Base-by-base conservation (phyloP, 30 jellyfish, hydroid and myxozoan genomes). In the Turritopsis dohrnii region DNA sequence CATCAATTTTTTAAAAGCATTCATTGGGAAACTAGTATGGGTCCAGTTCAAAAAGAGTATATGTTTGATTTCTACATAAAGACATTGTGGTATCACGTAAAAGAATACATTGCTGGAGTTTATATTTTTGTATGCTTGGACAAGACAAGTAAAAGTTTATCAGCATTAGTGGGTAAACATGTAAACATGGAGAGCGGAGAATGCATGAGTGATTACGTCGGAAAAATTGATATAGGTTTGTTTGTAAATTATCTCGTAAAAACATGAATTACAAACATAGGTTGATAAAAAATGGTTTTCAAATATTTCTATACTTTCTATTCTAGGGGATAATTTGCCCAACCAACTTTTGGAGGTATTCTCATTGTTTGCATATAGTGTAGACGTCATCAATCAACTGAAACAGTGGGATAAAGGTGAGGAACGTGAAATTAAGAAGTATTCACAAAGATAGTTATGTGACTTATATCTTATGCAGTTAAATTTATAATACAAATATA, bases 1-100 rank as follows among this genome's bases (percentile, higher is more conserved):
- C 13, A 41, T 41, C 60, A 41, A 3, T 41, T 41, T 41, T 41
- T 41, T 41, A 41, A 41, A 41, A 41, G 5, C 60, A 41, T 41
- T 69, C 30, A 27, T 69, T 69, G 77, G 77, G 77, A 69, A 69
- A 69, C 77, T 0, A 69, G 77, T 69, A 69, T 69, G 28, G 77
- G 77, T 7, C 77, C 77, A n/a, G 77, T 69, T 23, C 77, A 69
- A 69, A 23, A 69, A 69, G 77, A 69, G 30, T 69, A 69, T 69
- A 69, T 69, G 19, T 69, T n/a, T 69, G 77, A 69, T 27, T 21
- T 7, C 9, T 69, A 69, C 30, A 27, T 27, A 9, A 69, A 23
- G 30, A 69, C 22, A 7, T 69, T 69, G 22, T 69, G 77, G 77
- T n/a, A 7, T 7, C 28, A 8, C 19, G 77, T 69, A 69, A 69